Conservation (phyloP, 2,113 vertebrate genomes). For the Nycticryphes semicollaris region DNA sequence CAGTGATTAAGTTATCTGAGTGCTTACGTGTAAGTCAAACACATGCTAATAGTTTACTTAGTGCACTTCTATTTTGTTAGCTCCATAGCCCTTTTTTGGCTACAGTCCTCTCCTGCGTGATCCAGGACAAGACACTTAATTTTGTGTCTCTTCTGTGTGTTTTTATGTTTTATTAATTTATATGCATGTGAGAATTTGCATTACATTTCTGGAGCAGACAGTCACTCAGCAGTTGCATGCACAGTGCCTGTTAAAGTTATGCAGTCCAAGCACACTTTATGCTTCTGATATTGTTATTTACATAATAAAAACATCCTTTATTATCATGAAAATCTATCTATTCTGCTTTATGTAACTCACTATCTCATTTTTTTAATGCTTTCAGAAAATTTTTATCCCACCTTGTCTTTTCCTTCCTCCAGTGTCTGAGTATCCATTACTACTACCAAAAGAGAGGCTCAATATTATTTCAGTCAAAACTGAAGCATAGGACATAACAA, state of each 20-base stretch:
- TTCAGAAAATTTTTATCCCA: not conserved
- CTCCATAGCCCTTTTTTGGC: not conserved
- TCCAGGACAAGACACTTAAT: not conserved
- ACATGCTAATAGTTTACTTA: not conserved
- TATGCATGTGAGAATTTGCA: not conserved
- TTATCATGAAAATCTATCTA: not conserved
- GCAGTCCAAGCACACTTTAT: not conserved
- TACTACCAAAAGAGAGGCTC: not conserved
- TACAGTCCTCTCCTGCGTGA: not conserved
- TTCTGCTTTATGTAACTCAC: not conserved
- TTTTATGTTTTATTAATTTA: not conserved
- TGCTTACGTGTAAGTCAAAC: not conserved
- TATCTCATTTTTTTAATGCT: not conserved
- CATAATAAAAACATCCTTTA: not conserved
- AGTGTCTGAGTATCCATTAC: not conserved
- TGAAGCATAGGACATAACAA: not conserved
- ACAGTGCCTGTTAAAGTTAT: not conserved
- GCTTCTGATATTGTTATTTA: not conserved
- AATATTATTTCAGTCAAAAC: not conserved
- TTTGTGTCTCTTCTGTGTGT: not conserved
- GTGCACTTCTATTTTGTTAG: not conserved
- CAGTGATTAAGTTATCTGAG: not conserved
- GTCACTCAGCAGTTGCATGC: not conserved
- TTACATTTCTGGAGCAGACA: not conserved
- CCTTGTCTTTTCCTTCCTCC: not conserved